These are phyloP conservation scores for Palythoa caribaeorum DNA, from an alignment of 92 coral and sea anemone genomes.

Conservation along the genomic window DNA sequence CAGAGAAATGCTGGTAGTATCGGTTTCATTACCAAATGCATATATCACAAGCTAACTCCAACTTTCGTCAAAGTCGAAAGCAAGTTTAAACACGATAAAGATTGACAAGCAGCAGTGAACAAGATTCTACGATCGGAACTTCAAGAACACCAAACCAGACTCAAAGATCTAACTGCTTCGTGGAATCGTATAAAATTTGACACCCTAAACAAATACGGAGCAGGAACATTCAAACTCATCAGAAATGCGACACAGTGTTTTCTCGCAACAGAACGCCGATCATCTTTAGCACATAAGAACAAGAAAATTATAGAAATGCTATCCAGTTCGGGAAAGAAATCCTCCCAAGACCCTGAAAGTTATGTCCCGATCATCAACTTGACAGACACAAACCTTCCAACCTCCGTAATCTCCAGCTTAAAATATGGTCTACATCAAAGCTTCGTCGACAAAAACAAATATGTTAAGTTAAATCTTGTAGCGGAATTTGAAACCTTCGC, in stretches of 20 bases:
- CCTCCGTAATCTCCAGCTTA: neutral
- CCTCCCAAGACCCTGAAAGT: no score
- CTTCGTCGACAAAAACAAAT: no score
- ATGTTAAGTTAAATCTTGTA: constrained; percentile 15
- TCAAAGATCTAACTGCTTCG: neutral
- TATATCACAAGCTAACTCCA: neutral
- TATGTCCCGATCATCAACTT: constrained; percentile 46
- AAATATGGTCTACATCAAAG: neutral
- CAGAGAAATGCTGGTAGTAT: neutral
- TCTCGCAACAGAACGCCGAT: neutral
- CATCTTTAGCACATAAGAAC: neutral
- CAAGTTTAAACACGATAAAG: constrained; percentile 19
- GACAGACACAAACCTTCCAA: neutral
- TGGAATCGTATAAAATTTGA: constrained; percentile 9
- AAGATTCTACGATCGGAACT: constrained; percentile 36
- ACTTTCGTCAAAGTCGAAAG: constrained; percentile 5
- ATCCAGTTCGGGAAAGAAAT: no score
- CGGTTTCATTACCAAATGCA: neutral
- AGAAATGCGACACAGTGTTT: neutral
- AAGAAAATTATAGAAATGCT: no score
- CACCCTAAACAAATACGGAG: constrained; percentile 13
- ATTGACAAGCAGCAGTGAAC: constrained; percentile 27
- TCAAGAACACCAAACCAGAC: constrained; percentile 19
- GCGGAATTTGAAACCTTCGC: constrained; percentile 13
- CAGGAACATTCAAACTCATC: constrained; percentile 19